phyloP scores from a whole-genome alignment of 2,797 vertebrate species.

The Characodon lateralis region DNA sequence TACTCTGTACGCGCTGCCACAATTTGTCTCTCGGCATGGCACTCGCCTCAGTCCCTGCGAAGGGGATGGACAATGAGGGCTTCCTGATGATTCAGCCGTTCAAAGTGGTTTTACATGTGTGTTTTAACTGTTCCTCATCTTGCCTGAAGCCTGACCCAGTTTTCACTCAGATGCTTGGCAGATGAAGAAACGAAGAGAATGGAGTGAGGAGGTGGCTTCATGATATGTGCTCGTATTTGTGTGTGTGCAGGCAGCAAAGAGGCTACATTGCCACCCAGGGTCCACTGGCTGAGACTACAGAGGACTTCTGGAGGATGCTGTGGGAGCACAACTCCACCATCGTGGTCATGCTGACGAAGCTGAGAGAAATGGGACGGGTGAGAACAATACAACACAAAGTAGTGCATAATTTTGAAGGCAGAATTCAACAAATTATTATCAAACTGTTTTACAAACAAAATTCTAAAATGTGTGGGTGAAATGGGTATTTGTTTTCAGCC shows the following conservation, averaged over 20 bases:
- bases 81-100: constrained; percentile 67
- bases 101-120: constrained; percentile 46
- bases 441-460: background rate
- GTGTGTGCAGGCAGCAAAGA: constrained; percentile 88
- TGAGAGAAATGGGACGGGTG: constrained; percentile 96
- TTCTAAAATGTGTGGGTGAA: background rate
- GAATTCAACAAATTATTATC: background rate
- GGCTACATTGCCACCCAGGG: constrained; percentile 97
- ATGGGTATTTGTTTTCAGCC: background rate
- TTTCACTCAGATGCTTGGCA: constrained; percentile 51
- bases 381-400: constrained; percentile 5
- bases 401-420: background rate
- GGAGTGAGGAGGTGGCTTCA: constrained; percentile 25
- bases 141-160: constrained; percentile 58
- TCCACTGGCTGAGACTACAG: constrained; percentile 94
- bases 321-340: constrained; percentile 99
- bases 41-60: constrained; percentile 8
- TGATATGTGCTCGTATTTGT: constrained; percentile 32
- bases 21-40: constrained; percentile 30
- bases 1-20: constrained; percentile 41
- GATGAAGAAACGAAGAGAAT: constrained; percentile 35
- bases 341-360: constrained; percentile 96
- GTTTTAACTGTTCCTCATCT: constrained; percentile 58
- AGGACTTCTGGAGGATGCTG: constrained; percentile 98
- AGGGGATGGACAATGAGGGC: constrained; percentile 17